phyloP scores from a whole-genome alignment of 2,797 vertebrate species.

The Meda fulgida region DNA sequence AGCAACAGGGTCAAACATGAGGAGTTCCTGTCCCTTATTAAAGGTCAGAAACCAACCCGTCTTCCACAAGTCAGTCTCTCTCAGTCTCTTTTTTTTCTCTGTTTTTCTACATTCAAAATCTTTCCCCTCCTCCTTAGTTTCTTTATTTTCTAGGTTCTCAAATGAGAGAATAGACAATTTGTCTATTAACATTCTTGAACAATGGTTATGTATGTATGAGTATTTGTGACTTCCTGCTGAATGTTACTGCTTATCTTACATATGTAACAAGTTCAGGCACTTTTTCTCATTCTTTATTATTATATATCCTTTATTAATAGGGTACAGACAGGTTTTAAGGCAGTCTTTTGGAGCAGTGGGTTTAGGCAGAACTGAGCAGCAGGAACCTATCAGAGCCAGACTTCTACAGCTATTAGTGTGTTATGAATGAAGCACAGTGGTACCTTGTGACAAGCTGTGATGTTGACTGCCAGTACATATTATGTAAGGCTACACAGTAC shows the following conservation, averaged over 20 bases:
- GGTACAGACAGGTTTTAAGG: neutral
- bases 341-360: neutral
- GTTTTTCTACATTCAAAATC: neutral
- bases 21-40: constrained; percentile 93
- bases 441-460: constrained; percentile 9
- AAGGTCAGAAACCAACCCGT: constrained; percentile 78
- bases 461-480: neutral
- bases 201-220: neutral
- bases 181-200: neutral
- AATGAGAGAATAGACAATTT: neutral
- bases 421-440: constrained; percentile 13
- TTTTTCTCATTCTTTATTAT: neutral
- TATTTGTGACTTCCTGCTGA: neutral
- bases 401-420: constrained; percentile 17
- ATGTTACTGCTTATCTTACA: neutral
- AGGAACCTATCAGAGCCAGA: neutral
- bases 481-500: neutral
- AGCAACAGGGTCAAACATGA: constrained; percentile 87
- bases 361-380: constrained; percentile 1
- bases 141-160: constrained; percentile 1
- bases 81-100: neutral
- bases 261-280: neutral
- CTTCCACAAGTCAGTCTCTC: neutral
- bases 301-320: neutral
- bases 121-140: neutral